phyloP scores from a whole-genome alignment of 92 coral and sea anemone species.

The Actinernus sp. region DNA sequence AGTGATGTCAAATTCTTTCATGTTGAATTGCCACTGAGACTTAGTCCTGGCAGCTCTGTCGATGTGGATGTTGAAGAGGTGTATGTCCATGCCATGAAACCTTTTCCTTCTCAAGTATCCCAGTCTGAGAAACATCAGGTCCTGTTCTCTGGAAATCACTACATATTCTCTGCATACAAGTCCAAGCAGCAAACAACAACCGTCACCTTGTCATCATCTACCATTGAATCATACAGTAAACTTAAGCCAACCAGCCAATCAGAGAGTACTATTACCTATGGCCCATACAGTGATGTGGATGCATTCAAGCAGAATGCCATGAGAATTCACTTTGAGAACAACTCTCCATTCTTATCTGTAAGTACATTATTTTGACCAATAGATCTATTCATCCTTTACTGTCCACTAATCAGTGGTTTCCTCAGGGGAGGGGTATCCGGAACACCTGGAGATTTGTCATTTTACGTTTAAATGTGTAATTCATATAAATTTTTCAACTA shows the following conservation, averaged over 20 bases:
- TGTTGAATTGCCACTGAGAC: conserved; percentile 62
- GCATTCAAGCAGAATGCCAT: conserved; percentile 76
- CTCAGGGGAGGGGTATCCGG: too few species aligned
- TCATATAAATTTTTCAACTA: too few species aligned
- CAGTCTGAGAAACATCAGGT: conserved; percentile 95
- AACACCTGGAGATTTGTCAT: too few species aligned
- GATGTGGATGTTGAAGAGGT: conserved; percentile 80
- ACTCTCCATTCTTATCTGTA: conserved; percentile 95
- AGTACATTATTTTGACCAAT: conserved; percentile 26
- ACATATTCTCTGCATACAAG: conserved; percentile 76
- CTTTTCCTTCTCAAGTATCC: conserved; percentile 88
- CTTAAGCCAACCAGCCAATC: conserved; percentile 83
- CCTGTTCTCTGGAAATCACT: conserved; percentile 94
- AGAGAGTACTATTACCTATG: conserved; percentile 85
- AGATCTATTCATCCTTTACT: too few species aligned
- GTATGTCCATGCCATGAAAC: conserved; percentile 89
- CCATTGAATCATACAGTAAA: conserved; percentile 90
- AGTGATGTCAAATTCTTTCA: conserved; percentile 78
- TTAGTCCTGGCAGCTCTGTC: conserved; percentile 67
- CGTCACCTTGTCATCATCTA: conserved; percentile 83
- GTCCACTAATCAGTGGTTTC: too few species aligned
- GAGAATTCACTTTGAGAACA: conserved; percentile 97
- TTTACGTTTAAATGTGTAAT: too few species aligned
- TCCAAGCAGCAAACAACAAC: conserved; percentile 87
- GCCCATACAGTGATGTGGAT: conserved; percentile 85